phyloP scores from a whole-genome alignment of 1,140 invertebrate species.

The Periplaneta americana region DNA sequence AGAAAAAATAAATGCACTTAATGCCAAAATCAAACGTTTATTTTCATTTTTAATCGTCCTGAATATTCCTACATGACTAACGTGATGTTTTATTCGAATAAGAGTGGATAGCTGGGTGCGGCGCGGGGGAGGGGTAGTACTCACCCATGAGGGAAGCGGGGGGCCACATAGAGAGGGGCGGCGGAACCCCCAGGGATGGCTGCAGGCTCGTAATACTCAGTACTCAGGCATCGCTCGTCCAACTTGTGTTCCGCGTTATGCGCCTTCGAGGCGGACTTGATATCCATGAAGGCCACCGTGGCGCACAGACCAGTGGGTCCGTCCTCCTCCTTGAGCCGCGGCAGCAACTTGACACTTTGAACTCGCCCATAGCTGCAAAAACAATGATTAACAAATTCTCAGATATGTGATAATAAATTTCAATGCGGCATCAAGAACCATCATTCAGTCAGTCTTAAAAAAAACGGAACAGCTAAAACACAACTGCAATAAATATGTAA shows the following conservation, averaged over 20 bases:
- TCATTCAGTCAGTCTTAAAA: too few relatives aligned
- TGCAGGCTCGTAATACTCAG: constrained; percentile 88
- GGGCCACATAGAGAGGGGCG: constrained; percentile 18
- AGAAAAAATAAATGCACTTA: too few relatives aligned
- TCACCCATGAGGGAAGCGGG: constrained; percentile 17
- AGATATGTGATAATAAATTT: too few relatives aligned
- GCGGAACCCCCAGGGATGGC: constrained; percentile 53
- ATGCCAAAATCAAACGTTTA: too few relatives aligned
- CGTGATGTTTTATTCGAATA: too few relatives aligned
- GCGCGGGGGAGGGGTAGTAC: not conserved
- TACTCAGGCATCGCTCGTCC: constrained; percentile 79
- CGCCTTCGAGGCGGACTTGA: constrained; percentile 90
- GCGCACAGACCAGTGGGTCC: constrained; percentile 61
- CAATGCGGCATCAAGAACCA: too few relatives aligned
- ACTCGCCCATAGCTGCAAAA: constrained; percentile 88
- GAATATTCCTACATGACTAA: too few relatives aligned
- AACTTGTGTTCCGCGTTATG: constrained; percentile 84
- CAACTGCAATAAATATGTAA: too few relatives aligned
- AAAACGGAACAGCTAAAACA: too few relatives aligned
- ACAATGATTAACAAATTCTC: too few relatives aligned
- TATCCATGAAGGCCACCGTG: constrained; percentile 94
- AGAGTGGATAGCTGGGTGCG: too few relatives aligned
- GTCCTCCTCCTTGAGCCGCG: constrained; percentile 47
- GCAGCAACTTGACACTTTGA: constrained; percentile 89
- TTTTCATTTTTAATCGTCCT: too few relatives aligned